Evolutionary conservation across 2,888 invertebrate species (phyloP).

Genomic region (Mythimna albipuncta): DNA sequence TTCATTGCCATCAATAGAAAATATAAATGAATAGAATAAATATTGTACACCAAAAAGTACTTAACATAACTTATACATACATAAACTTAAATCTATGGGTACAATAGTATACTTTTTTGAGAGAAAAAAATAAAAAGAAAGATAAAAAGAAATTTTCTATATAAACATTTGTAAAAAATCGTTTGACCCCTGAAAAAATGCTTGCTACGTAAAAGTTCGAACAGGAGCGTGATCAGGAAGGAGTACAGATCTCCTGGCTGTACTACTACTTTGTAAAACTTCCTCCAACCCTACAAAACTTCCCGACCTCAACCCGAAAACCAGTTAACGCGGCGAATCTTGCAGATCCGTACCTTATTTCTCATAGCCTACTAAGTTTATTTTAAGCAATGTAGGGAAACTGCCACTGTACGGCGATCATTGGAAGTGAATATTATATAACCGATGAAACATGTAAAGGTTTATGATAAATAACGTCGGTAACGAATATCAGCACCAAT

Average conservation of each 20-base stretch:
- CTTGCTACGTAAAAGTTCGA: neutral
- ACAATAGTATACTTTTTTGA: neutral
- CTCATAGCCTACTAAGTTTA: no score
- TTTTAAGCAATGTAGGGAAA: no score
- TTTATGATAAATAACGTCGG: conserved; percentile 7
- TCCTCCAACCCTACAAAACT: neutral
- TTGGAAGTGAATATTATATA: neutral
- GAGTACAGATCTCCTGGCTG: neutral
- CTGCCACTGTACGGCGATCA: no score
- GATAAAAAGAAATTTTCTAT: neutral
- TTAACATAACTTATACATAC: no score
- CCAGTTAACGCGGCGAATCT: neutral
- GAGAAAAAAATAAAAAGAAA: no score
- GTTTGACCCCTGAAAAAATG: neutral
- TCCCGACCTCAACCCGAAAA: neutral
- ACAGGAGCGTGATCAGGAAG: neutral
- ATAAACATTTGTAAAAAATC: neutral
- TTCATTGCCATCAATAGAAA: neutral
- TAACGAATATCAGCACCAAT: conserved; percentile 2
- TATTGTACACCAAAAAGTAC: no score
- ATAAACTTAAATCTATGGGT: no score
- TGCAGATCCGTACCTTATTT: no score
- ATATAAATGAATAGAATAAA: neutral
- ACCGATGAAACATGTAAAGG: neutral
- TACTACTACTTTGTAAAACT: no score